Conservation (phyloP, 2,888 invertebrate species). For the Cerceris ruficornis region DNA sequence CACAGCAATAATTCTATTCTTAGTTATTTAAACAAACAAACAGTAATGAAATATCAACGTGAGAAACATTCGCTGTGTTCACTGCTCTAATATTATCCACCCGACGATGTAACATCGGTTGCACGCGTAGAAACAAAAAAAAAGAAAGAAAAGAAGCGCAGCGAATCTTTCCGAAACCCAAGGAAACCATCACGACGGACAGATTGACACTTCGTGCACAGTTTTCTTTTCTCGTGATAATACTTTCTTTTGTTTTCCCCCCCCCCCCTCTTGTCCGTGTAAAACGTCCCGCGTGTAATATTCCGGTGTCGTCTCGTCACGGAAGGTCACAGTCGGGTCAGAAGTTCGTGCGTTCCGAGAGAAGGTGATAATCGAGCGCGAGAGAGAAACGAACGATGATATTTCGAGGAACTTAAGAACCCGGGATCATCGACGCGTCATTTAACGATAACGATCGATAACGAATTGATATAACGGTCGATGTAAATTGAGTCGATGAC, state of each 20-base stretch:
- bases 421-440: constrained; percentile 1
- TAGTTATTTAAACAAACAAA: constrained; percentile 65
- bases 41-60: constrained; percentile 37
- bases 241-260: constrained; percentile 5
- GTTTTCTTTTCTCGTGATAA: constrained; percentile 15
- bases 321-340: not conserved
- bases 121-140: constrained; percentile 17
- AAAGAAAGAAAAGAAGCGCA: constrained; percentile 27
- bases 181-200: constrained; percentile 36
- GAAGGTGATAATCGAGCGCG: not conserved
- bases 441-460: constrained; percentile 21
- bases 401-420: not conserved
- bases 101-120: too few relatives aligned
- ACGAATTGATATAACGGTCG: too few relatives aligned
- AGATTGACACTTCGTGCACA: constrained; percentile 18
- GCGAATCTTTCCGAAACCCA: constrained; percentile 40
- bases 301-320: not conserved
- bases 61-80: constrained; percentile 53
- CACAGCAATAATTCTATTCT: constrained; percentile 77
- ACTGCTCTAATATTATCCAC: constrained; percentile 31
- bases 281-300: too few relatives aligned
- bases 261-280: too few relatives aligned
- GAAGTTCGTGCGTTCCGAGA: not conserved
- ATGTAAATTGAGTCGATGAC: constrained; percentile 36
- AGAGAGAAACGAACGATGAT: constrained; percentile 2